A percentile compares a stretch with the other conserved stretches of the same genome.
phyloP scores from a whole-genome alignment of 2,113 vertebrate genomes.

The Catharus fuscescens region DNA sequence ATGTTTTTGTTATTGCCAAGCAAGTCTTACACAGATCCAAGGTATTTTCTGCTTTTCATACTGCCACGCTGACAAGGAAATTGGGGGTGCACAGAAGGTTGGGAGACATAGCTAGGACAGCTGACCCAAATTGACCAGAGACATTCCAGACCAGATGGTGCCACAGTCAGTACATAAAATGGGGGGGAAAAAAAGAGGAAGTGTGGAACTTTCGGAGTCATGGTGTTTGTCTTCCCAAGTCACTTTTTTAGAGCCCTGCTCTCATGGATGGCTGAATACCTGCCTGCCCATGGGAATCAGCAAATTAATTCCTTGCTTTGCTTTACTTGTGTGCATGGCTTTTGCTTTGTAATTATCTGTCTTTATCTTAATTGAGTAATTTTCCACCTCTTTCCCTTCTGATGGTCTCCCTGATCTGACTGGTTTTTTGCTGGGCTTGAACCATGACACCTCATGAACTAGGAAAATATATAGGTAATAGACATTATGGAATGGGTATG shows the following conservation, averaged over 20 bases:
- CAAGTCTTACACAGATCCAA: not conserved
- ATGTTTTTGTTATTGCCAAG: not conserved
- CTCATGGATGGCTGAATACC: not conserved
- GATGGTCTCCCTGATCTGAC: not conserved
- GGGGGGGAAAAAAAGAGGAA: fast-evolving
- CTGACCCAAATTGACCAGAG: not conserved
- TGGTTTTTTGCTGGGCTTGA: not conserved
- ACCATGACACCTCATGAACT: not conserved
- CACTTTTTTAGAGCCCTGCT: fast-evolving
- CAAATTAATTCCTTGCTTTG: not conserved
- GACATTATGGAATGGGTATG: not conserved
- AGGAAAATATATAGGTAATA: not conserved
- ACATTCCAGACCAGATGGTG: not conserved
- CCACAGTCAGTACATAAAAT: not conserved
- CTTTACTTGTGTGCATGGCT: not conserved
- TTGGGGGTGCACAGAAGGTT: fast-evolving
- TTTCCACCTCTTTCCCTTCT: not conserved
- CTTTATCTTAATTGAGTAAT: not conserved
- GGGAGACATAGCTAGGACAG: not conserved
- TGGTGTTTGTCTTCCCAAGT: not conserved
- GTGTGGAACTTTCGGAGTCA: fast-evolving
- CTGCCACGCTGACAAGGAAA: fast-evolving
- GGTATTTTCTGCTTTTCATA: not conserved
- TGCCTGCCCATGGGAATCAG: not conserved
- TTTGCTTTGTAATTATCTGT: not conserved